These are phyloP conservation scores for Alectura lathami DNA, from an alignment of 2,113 vertebrate species.

Conservation along the genomic window DNA sequence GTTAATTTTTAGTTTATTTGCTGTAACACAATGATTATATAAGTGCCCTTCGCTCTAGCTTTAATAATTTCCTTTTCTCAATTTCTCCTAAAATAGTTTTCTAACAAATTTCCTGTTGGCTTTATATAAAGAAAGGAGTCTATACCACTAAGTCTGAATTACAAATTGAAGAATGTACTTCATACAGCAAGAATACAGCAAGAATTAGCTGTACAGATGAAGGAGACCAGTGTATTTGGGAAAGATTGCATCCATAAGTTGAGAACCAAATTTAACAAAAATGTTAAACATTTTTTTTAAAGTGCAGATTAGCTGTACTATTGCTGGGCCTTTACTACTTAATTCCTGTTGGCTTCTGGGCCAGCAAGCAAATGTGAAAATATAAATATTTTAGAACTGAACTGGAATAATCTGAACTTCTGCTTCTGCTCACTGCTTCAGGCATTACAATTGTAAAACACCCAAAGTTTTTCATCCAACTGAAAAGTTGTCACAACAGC, in stretches of 20 bases:
- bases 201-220: background rate
- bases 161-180: background rate
- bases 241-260: background rate
- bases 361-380: background rate
- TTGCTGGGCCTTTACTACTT: background rate
- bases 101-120: background rate
- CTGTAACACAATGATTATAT: background rate
- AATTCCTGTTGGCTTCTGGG: background rate
- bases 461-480: no score
- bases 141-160: background rate
- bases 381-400: background rate
- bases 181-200: background rate
- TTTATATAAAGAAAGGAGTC: background rate
- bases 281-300: background rate
- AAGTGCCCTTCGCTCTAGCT: background rate
- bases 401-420: background rate
- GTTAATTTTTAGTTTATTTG: background rate
- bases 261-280: background rate
- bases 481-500: background rate
- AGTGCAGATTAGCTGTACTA: background rate
- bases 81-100: background rate
- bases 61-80: background rate
- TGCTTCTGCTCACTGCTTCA: background rate
- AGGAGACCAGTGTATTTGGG: background rate
- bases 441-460: background rate